These are phyloP conservation scores for Melanotaenia duboulayi DNA, from an alignment of 2,113 vertebrate species.

Conservation along the genomic window DNA sequence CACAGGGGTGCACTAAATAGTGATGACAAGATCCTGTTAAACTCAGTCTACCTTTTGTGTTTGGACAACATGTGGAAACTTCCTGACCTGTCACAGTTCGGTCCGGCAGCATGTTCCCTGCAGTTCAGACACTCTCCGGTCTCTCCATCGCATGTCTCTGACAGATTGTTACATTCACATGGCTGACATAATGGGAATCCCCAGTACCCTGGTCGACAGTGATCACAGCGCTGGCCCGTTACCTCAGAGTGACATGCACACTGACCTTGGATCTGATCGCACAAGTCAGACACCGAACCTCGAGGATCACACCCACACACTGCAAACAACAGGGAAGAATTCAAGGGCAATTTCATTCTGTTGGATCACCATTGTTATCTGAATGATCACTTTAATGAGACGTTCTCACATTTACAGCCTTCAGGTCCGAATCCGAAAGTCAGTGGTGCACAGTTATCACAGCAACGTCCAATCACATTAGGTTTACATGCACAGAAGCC, in stretches of 20 bases:
- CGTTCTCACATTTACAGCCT: conserved; percentile 84
- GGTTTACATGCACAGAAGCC: conserved; percentile 88
- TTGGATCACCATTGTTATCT: background rate
- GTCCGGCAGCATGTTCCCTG: conserved; percentile 77
- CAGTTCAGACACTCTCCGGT: conserved; percentile 84
- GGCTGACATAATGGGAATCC: conserved; percentile 86
- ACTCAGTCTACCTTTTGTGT: no score
- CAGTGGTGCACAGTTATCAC: conserved; percentile 83
- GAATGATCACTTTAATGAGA: background rate
- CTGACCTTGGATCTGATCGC: conserved; percentile 87
- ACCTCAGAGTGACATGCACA: conserved; percentile 83
- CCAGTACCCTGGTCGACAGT: conserved; percentile 82
- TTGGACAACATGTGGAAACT: no score
- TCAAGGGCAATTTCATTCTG: no score
- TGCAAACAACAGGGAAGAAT: conserved; percentile 50
- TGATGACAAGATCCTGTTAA: no score
- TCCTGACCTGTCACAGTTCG: conserved; percentile 82
- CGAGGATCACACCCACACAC: conserved; percentile 86
- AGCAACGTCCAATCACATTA: conserved; percentile 85
- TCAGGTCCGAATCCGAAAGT: conserved; percentile 84
- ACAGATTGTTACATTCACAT: conserved; percentile 82
- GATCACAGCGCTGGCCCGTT: conserved; percentile 81
- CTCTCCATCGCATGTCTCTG: conserved; percentile 82
- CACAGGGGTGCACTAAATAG: no score
- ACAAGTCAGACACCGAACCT: conserved; percentile 81